Evolutionary conservation across 2,113 vertebrate species (phyloP).

Genomic region (Perca fluviatilis): DNA sequence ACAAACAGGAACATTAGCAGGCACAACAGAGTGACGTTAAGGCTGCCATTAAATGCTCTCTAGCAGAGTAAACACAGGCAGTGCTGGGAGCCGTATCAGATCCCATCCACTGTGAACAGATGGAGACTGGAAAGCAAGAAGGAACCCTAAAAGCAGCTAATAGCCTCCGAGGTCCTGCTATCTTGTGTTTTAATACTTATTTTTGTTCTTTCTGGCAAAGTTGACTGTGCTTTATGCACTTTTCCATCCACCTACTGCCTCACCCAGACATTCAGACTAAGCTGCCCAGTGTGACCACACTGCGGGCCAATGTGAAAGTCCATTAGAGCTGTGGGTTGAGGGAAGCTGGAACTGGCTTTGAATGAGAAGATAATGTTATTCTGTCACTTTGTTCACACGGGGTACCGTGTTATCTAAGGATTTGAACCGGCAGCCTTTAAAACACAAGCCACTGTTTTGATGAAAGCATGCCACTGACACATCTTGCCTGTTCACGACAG

Average conservation of each 20-base stretch:
- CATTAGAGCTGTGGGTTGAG: not conserved
- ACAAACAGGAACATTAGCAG: slow-evolving; percentile 16
- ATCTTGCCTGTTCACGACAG: not conserved
- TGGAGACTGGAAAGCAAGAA: slow-evolving; percentile 22
- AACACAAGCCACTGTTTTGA: not conserved
- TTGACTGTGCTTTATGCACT: not conserved
- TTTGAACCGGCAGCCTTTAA: not conserved
- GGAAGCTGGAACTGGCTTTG: not conserved
- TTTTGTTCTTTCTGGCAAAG: not conserved
- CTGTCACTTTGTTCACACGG: not conserved
- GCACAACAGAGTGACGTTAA: slow-evolving; percentile 23
- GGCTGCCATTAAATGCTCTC: slow-evolving; percentile 19
- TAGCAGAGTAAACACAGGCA: slow-evolving; percentile 25
- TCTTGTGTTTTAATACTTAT: not conserved
- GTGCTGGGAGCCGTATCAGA: slow-evolving; percentile 1
- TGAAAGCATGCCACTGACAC: not conserved
- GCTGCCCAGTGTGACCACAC: not conserved
- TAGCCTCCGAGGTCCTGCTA: not conserved
- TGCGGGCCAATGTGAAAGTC: not conserved
- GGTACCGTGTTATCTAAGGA: not conserved
- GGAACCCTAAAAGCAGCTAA: slow-evolving; percentile 3
- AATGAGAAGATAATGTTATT: not conserved
- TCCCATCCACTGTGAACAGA: slow-evolving; percentile 33
- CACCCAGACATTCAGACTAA: not conserved
- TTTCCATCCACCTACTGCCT: not conserved